Base-by-base conservation (phyloP, 2,888 invertebrate genomes). In the Julus scanicus region DNA sequence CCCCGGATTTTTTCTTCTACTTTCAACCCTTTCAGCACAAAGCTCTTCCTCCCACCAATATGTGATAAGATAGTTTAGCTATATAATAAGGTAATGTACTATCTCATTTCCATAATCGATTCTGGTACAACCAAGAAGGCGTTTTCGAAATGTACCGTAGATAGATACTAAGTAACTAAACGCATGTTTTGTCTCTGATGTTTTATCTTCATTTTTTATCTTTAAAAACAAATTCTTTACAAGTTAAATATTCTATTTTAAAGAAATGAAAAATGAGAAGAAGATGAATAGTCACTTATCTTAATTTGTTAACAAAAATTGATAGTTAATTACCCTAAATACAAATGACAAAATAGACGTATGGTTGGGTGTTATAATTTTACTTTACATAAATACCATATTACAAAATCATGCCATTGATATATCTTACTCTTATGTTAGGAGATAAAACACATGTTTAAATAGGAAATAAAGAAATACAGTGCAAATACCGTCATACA, bases 361-460 rank as follows among this genome's bases (percentile, higher is more conserved):
- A 71, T 2, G 11, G 20, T 29, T 71, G 71, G 71, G 71, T 71
- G 71, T 71, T 71, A 71, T 71, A 71, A 71, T 71, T 71, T 71
- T 71, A 71, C 71, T 71, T 71, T 71, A 71, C 71, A 71, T 71
- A 71, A 71, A 71, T 71, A 29, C 71, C 71, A 71, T 71, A 9
- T 71, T 71, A 71, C 71, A 29, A 71, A 71, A 71, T 71, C 71
- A 71, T 71, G 71, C 71, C 71, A 71, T 29, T 29, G 71, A 71
- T 29, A 71, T 29, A 71, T 71, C 20, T 2, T 20, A 71, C 11
- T 71, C 20, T 71, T 29, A 29, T 71, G 71, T 71, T 71, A 71
- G 20, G 71, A 20, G 29, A 9, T 29, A 29, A 71, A 71, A n/a
- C 71, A 29, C n/a, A 29, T 71, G 20, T 6, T 29, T 71, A 71